Evolutionary conservation across 2,113 vertebrate genomes (phyloP), one percentile per base, ranked within the genome.

Genomic region (Triplophysa siluroides): DNA sequence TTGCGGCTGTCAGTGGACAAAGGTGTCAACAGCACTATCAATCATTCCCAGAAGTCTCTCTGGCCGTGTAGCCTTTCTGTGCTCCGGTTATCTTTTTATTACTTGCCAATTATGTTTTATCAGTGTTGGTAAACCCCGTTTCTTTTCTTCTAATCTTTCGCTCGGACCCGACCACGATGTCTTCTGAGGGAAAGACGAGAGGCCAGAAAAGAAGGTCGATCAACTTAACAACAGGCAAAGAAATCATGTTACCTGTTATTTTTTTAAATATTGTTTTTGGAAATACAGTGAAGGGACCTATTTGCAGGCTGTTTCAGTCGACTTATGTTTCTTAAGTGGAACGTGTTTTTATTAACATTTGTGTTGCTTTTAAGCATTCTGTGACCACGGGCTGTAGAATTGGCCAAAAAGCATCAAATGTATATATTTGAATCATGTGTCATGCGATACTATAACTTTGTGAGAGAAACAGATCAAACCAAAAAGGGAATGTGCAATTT

Each of bases 101-200:
- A 45, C 67, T 70, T 50, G 60, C 41, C 71, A 76, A 63, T 63
- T 76, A 63, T 62, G 45, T 70, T 69, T 70, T 75, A 50, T 80
- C 69, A 54, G 80, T 81, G 72, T 84, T 86, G 88, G 84, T 78
- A 56, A 68, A 67, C 68, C 63, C 68, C 66, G 29, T 47, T 21
- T 72, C 61, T 66, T 61, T 78, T 64, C 56, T 69, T 78, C 88
- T 87, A 47, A 76, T 78, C 74, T 50, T 47, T 50, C 12, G 10
- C 21, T 63, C 41, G 47, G 43, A 76, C 18, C 56, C 63, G 73
- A 76, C 73, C 73, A 76, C 4, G 0, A 45, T 19, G 21, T 76
- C 41, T 63, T 76, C 73, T 63, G 73, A 76, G 73, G 73, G 47
- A 41, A 76, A 74, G 60, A 76, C 1, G 19, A 12, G 52, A 58